Conservation (phyloP, 2,888 invertebrate species). For the Drosophila nr. medialis region DNA sequence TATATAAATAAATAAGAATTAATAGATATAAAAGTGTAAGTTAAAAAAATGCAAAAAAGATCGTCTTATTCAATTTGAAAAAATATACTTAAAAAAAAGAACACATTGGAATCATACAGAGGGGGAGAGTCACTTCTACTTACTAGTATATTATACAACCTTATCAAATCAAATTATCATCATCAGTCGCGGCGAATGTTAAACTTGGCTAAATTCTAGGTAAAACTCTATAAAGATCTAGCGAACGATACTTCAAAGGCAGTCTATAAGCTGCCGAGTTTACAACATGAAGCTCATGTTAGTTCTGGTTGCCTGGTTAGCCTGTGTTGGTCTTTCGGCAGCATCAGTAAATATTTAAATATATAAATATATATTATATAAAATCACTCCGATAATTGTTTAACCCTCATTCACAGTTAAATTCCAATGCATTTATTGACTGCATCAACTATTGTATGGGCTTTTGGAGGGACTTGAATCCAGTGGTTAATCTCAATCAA, state of each 20-base stretch:
- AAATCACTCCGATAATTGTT: background rate
- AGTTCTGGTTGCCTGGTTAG: background rate
- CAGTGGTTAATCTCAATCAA: background rate
- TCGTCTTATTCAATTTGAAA: too few species aligned
- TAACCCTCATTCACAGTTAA: background rate
- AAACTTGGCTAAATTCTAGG: rapidly evolving
- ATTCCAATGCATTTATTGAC: background rate
- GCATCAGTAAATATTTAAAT: background rate
- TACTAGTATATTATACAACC: too few species aligned
- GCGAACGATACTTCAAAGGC: background rate
- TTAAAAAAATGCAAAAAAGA: too few species aligned
- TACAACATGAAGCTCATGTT: background rate
- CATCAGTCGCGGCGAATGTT: background rate
- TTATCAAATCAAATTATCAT: background rate
- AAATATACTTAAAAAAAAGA: too few species aligned
- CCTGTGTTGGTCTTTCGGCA: background rate
- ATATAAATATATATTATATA: background rate
- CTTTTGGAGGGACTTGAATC: background rate
- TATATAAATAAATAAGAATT: too few species aligned
- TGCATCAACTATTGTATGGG: background rate
- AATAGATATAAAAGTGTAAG: too few species aligned
- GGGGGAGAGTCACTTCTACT: too few species aligned
- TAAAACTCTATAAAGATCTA: background rate
- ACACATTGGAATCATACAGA: too few species aligned
- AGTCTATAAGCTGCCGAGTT: background rate